Percentiles rank a stretch among this genome's conserved stretches.
Conservation (phyloP, 2,888 invertebrate species). For the Alcis repandata region DNA sequence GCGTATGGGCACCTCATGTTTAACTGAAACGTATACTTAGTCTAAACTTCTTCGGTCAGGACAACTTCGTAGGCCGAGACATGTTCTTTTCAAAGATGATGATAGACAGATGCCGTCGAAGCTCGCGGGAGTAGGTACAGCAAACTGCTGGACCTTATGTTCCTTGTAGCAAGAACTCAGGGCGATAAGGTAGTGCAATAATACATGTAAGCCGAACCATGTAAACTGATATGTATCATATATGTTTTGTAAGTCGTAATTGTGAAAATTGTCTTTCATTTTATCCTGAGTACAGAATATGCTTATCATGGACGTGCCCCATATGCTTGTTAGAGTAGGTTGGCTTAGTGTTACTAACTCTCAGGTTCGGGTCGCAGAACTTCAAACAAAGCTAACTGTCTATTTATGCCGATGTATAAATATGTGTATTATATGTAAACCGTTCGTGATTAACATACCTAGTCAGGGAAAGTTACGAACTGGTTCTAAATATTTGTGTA, state of each 20-base stretch:
- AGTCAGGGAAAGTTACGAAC: constrained; percentile 28
- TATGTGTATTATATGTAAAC: constrained; percentile 3
- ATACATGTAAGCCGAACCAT: too few relatives aligned
- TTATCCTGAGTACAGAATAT: background rate
- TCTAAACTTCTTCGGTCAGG: too few relatives aligned
- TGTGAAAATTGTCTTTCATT: background rate
- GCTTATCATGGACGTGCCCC: constrained; percentile 2
- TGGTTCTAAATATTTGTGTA: constrained; percentile 5
- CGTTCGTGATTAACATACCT: constrained; percentile 10
- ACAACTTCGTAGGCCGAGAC: too few relatives aligned
- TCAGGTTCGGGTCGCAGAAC: constrained; percentile 11
- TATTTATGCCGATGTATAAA: constrained; percentile 6
- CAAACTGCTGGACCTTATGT: too few relatives aligned
- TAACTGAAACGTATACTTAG: background rate
- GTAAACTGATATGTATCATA: too few relatives aligned
- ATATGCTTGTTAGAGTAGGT: background rate
- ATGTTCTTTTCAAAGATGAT: too few relatives aligned
- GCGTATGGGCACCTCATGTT: constrained; percentile 10
- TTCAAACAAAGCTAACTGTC: constrained; percentile 20
- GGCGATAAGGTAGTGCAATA: too few relatives aligned
- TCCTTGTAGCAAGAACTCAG: too few relatives aligned
- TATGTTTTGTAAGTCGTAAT: too few relatives aligned
- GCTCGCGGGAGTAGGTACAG: too few relatives aligned
- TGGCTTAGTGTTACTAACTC: constrained; percentile 5
- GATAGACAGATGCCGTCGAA: too few relatives aligned